A percentile compares a stretch with the other conserved stretches of the same genome.
Conservation (phyloP, 2,797 vertebrate species). For the Rhinogobio ventralis region DNA sequence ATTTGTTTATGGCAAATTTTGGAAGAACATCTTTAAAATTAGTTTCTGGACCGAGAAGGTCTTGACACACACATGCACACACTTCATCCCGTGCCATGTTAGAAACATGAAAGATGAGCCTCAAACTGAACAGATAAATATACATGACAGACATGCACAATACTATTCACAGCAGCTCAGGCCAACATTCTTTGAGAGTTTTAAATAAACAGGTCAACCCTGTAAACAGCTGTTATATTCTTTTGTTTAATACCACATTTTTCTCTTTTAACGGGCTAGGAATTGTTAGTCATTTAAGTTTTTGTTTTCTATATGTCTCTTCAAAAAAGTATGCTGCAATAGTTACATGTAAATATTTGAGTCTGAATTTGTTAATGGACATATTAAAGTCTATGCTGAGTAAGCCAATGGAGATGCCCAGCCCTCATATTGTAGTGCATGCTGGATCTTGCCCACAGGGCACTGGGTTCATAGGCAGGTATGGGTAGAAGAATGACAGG, state of each 20-base stretch:
- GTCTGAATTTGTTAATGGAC: neutral
- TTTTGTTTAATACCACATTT: constrained; percentile 16
- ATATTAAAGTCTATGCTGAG: neutral
- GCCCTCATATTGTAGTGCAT: neutral
- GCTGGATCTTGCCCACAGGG: constrained; percentile 16
- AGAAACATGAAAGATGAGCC: constrained; percentile 49
- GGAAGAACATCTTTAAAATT: neutral
- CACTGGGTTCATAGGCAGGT: constrained; percentile 20
- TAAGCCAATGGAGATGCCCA: neutral
- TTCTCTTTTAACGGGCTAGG: neutral
- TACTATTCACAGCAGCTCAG: constrained; percentile 36
- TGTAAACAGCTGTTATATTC: constrained; percentile 19
- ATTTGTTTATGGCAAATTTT: neutral
- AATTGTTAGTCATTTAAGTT: neutral
- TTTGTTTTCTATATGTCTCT: neutral
- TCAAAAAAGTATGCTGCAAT: neutral
- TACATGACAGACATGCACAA: constrained; percentile 45
- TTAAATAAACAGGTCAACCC: constrained; percentile 44
- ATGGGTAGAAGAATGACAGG: neutral
- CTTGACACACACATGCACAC: constrained; percentile 9
- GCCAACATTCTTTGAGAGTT: constrained; percentile 39
- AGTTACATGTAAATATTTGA: neutral
- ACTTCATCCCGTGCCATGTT: constrained; percentile 56
- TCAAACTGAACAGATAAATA: constrained; percentile 45
- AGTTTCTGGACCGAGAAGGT: neutral